Percentiles rank a stretch among this genome's conserved stretches.
Evolutionary conservation across 2,113 vertebrate species (phyloP).

Genomic region (Oplegnathus fasciatus): DNA sequence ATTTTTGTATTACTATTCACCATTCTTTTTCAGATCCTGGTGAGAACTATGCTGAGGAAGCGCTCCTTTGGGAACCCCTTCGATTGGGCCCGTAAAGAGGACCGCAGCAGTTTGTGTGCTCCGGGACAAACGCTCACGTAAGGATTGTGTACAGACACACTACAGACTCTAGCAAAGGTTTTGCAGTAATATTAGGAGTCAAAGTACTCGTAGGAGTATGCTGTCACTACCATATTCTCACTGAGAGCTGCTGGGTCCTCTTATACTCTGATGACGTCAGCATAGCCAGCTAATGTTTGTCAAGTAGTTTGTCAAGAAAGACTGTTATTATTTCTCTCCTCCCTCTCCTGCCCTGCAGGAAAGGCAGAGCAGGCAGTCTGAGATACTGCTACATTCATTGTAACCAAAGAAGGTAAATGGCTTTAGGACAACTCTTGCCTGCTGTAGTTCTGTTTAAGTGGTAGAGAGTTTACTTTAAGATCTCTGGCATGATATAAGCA

Average conservation of each 20-base stretch:
- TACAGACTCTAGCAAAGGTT: not conserved
- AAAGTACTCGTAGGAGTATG: not conserved
- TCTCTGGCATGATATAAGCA: conserved; percentile 54
- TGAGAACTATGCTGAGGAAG: conserved; percentile 98
- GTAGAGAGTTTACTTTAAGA: conserved; percentile 1
- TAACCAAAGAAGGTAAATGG: conserved; percentile 90
- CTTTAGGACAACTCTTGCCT: conserved; percentile 46
- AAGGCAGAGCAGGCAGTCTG: conserved; percentile 87
- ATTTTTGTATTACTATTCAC: not conserved
- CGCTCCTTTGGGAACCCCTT: conserved; percentile 98
- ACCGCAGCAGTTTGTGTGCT: conserved; percentile 83
- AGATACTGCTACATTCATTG: conserved; percentile 85
- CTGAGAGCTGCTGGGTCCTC: not conserved
- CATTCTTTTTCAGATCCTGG: conserved; percentile 89
- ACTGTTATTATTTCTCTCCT: conserved; percentile 67
- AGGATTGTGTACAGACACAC: conserved; percentile 72
- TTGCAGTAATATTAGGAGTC: not conserved
- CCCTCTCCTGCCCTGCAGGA: conserved; percentile 85
- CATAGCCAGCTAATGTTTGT: not conserved
- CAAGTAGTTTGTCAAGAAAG: conserved; percentile 28
- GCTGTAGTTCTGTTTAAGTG: conserved; percentile 30
- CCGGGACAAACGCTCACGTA: conserved; percentile 89
- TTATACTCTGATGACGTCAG: not conserved
- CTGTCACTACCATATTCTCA: not conserved
- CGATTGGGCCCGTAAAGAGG: conserved; percentile 92